phyloP scores from a whole-genome alignment of 2,888 invertebrate genomes.

The Troides helena region DNA sequence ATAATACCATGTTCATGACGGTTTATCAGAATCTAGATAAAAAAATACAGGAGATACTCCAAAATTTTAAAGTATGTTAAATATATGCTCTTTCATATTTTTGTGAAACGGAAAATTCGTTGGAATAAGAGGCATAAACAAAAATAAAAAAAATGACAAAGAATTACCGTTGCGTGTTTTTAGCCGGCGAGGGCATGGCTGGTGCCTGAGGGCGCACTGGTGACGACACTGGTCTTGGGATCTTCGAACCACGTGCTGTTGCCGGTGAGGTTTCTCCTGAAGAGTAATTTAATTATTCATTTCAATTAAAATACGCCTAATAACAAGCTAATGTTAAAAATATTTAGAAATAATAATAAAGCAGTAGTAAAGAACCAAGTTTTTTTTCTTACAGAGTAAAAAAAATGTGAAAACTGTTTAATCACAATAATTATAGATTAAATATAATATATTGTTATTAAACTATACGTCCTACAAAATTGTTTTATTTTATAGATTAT shows the following conservation, averaged over 20 bases:
- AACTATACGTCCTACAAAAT: not conserved
- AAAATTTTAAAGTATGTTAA: not conserved
- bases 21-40: too few relatives aligned
- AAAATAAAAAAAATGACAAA: not conserved
- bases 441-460: too few relatives aligned
- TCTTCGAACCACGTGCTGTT: constrained; percentile 83
- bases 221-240: constrained; percentile 87
- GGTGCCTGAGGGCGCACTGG: constrained; percentile 82
- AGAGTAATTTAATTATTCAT: not conserved
- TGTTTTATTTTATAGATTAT: not conserved
- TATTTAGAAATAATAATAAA: not conserved
- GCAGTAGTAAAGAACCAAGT: not conserved
- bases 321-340: not conserved
- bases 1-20: too few relatives aligned
- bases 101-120: not conserved
- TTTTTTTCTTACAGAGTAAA: not conserved
- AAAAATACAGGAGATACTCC: not conserved
- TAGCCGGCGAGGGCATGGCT: constrained; percentile 62
- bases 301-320: too few relatives aligned
- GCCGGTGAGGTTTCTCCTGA: constrained; percentile 73
- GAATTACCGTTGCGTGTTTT: constrained; percentile 67
- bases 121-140: not conserved
- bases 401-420: not conserved
- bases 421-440: too few relatives aligned
- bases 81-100: too few relatives aligned